Percentiles rank a stretch among this genome's conserved stretches.
phyloP scores from a whole-genome alignment of 2,888 invertebrate genomes.

The Drosophila affinis region DNA sequence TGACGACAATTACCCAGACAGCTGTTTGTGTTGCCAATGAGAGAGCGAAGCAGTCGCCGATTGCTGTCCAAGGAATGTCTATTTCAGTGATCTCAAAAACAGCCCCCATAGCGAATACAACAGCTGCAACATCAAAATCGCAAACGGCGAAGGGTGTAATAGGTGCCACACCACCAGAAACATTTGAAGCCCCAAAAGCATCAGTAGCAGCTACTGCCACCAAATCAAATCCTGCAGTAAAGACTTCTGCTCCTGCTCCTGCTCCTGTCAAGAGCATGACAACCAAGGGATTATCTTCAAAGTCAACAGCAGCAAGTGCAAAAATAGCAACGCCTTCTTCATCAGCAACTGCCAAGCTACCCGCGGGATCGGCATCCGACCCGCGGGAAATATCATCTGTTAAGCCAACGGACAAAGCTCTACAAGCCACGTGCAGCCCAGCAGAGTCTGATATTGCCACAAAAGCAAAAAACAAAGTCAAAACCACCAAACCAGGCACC shows the following conservation, averaged over 20 bases:
- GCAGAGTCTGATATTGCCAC: slow-evolving; percentile 2
- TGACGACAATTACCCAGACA: neutral
- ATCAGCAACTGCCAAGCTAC: slow-evolving; percentile 24
- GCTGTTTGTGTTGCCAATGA: neutral
- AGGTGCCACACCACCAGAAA: too few relatives aligned
- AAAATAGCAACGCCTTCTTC: too few relatives aligned
- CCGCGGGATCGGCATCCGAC: neutral
- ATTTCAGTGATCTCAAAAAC: slow-evolving; percentile 17
- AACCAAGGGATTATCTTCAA: slow-evolving; percentile 18
- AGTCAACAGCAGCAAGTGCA: slow-evolving; percentile 36
- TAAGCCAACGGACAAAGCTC: neutral
- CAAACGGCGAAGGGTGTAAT: slow-evolving; percentile 14
- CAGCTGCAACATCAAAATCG: slow-evolving; percentile 6
- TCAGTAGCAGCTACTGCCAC: too few relatives aligned
- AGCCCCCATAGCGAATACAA: slow-evolving; percentile 16
- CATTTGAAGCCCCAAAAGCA: too few relatives aligned
- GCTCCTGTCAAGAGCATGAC: slow-evolving; percentile 1
- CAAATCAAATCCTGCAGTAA: too few relatives aligned
- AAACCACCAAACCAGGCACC: slow-evolving; percentile 30
- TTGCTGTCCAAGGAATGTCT: neutral
- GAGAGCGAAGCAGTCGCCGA: neutral
- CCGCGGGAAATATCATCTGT: slow-evolving; percentile 15
- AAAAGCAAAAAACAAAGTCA: slow-evolving; percentile 5
- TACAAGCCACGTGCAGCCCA: slow-evolving; percentile 2
- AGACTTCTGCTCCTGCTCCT: neutral